phyloP scores from a whole-genome alignment of 1,140 invertebrate species.

The Pollicipes pollicipes region DNA sequence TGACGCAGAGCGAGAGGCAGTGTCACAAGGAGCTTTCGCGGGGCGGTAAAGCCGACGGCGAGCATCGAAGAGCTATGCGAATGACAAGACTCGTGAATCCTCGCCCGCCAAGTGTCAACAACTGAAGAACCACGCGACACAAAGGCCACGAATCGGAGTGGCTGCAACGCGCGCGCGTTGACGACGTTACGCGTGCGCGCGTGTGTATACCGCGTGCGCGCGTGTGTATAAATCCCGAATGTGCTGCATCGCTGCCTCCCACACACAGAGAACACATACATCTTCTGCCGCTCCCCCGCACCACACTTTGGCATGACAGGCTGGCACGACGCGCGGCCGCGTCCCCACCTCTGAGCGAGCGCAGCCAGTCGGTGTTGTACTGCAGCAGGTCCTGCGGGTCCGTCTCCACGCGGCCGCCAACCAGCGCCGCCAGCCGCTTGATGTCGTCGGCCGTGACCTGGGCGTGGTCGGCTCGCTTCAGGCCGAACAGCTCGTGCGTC shows the following conservation, averaged over 20 bases:
- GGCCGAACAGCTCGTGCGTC: not conserved
- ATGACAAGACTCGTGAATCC: too few relatives aligned
- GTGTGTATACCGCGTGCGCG: too few relatives aligned
- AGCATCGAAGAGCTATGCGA: too few relatives aligned
- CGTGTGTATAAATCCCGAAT: too few relatives aligned
- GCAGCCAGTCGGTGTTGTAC: not conserved
- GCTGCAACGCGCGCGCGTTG: not conserved
- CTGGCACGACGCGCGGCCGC: not conserved
- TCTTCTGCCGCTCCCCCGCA: too few relatives aligned
- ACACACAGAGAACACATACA: too few relatives aligned
- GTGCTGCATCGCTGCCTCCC: too few relatives aligned
- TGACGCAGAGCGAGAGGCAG: not conserved
- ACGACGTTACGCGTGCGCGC: too few relatives aligned
- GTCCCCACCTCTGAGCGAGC: not conserved
- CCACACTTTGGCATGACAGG: too few relatives aligned
- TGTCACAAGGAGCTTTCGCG: not conserved
- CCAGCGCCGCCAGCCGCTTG: not conserved
- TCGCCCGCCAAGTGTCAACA: too few relatives aligned
- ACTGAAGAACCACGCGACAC: not conserved
- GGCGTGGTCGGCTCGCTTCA: not conserved
- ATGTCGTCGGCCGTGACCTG: not conserved
- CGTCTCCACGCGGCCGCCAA: not conserved
- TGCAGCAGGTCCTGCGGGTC: not conserved
- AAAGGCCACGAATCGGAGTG: not conserved
- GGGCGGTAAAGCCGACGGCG: too few relatives aligned